A percentile compares a stretch with the other conserved stretches of the same genome.
Evolutionary conservation across 2,888 invertebrate species (phyloP).

Genomic region (Dasysyrphus albostriatus): DNA sequence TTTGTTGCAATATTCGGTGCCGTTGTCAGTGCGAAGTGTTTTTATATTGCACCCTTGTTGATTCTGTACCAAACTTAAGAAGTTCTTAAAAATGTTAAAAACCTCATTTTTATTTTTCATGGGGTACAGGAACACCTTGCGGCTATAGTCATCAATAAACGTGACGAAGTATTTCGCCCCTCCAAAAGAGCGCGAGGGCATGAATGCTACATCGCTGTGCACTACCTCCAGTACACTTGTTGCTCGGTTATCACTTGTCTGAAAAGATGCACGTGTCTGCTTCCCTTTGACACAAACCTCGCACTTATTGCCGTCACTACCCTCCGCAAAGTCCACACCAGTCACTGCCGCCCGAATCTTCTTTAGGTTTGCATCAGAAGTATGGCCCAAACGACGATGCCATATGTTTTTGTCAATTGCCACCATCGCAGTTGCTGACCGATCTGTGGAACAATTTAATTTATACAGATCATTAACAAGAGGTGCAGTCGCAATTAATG

Average conservation of each 20-base stretch:
- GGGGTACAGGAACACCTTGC: no score
- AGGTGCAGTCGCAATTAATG: slow-evolving; percentile 18
- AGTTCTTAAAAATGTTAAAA: no score
- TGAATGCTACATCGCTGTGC: slow-evolving; percentile 25
- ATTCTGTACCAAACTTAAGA: no score
- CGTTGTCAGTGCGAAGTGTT: no score
- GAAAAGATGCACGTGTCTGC: slow-evolving; percentile 21
- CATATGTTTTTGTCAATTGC: slow-evolving; percentile 21
- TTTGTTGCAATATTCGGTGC: no score
- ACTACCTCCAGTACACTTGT: slow-evolving; percentile 23
- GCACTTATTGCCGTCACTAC: not conserved
- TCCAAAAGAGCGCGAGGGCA: slow-evolving; percentile 13
- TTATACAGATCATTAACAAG: slow-evolving; percentile 1
- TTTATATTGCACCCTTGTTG: no score
- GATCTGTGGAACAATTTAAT: slow-evolving; percentile 25
- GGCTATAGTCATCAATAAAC: no score
- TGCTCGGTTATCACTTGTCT: slow-evolving; percentile 31
- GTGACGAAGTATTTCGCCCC: not conserved
- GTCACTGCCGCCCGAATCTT: not conserved
- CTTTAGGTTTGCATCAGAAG: not conserved
- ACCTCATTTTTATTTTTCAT: no score
- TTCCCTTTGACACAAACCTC: no score
- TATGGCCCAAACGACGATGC: slow-evolving; percentile 1
- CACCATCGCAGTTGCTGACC: slow-evolving; percentile 14
- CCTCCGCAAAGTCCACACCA: not conserved